These are phyloP conservation scores for Gallirallus australis DNA, from an alignment of 2,797 vertebrate genomes.

Conservation along the genomic window DNA sequence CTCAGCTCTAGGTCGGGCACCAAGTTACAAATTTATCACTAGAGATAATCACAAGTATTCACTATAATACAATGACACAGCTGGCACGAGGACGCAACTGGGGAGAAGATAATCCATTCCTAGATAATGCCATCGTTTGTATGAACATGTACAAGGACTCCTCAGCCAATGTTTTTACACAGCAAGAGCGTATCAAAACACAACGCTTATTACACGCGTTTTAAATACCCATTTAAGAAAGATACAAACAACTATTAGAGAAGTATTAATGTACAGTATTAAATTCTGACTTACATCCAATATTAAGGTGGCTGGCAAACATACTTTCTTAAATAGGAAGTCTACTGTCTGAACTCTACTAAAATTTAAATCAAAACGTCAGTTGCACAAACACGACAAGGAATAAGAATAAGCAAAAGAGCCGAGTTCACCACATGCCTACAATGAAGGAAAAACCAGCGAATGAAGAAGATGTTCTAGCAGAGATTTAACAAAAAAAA, in stretches of 20 bases:
- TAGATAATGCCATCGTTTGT: constrained; percentile 54
- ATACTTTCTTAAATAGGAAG: background rate
- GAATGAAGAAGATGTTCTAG: background rate
- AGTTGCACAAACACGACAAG: background rate
- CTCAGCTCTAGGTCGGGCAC: constrained; percentile 17
- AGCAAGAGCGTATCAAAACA: background rate
- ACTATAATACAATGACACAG: constrained; percentile 56
- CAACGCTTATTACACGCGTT: accelerated
- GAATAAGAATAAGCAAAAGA: background rate
- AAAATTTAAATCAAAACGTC: background rate
- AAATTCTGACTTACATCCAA: background rate
- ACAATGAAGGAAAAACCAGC: background rate
- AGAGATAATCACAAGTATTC: constrained; percentile 60
- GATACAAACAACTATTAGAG: background rate
- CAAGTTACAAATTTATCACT: constrained; percentile 39
- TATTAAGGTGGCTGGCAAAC: background rate
- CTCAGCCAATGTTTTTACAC: background rate
- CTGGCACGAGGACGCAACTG: constrained; percentile 35
- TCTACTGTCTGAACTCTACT: background rate
- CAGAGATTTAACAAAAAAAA: background rate
- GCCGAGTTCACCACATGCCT: background rate
- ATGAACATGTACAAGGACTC: constrained; percentile 29
- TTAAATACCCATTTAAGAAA: background rate
- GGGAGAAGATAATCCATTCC: constrained; percentile 49
- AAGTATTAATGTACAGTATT: background rate